These are phyloP conservation scores for Mythimna lalbum DNA, from an alignment of 2,888 invertebrate species.

Conservation along the genomic window DNA sequence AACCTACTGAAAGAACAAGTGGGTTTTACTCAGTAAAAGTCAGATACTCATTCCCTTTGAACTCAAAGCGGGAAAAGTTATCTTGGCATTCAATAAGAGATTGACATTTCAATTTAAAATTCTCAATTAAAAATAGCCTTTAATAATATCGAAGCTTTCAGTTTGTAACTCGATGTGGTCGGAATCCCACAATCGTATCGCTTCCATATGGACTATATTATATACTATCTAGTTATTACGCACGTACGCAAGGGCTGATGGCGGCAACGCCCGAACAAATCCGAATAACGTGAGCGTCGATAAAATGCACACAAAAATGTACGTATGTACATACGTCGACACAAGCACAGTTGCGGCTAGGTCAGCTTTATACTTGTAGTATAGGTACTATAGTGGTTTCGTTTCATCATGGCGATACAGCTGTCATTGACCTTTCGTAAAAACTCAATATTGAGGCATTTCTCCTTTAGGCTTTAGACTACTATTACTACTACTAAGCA, in stretches of 20 bases:
- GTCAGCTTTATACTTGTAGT: background rate
- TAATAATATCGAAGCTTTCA: too few relatives aligned
- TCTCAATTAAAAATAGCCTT: too few relatives aligned
- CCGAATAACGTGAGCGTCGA: constrained; percentile 31
- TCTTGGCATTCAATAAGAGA: too few relatives aligned
- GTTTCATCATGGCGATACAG: background rate
- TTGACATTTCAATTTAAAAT: too few relatives aligned
- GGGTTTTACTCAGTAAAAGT: too few relatives aligned
- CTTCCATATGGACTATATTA: too few relatives aligned
- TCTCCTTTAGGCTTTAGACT: background rate
- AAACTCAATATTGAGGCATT: background rate
- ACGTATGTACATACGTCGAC: constrained; percentile 27
- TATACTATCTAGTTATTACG: background rate
- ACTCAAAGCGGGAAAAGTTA: too few relatives aligned
- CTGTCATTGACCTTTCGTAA: background rate
- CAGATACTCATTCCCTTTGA: too few relatives aligned
- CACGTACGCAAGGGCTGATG: background rate
- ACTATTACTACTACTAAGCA: too few relatives aligned
- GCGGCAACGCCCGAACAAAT: constrained; percentile 14
- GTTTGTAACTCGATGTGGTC: too few relatives aligned
- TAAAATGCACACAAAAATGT: constrained; percentile 48
- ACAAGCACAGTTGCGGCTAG: constrained; percentile 3
- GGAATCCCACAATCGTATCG: too few relatives aligned
- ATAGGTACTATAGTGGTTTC: background rate
- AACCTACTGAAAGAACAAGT: too few relatives aligned